A percentile compares a stretch with the other conserved stretches of the same genome.
phyloP scores from a whole-genome alignment of 2,797 vertebrate species.

The Phoxinus dragarum region DNA sequence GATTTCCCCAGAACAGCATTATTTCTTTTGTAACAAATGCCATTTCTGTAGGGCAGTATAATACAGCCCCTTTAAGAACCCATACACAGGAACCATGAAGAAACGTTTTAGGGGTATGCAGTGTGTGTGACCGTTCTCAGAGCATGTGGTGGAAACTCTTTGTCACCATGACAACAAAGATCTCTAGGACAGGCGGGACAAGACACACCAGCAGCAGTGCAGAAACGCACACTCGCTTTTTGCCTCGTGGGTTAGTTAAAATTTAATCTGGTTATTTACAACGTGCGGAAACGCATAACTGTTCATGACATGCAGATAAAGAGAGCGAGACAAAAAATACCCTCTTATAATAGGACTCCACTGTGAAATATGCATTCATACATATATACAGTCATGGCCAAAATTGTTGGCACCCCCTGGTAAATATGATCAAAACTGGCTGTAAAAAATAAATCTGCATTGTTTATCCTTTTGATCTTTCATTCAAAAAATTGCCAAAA shows the following conservation, averaged over 20 bases:
- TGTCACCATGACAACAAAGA: slow-evolving; percentile 53
- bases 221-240: slow-evolving; percentile 25
- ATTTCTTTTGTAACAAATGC: neutral
- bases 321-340: slow-evolving; percentile 1
- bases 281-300: slow-evolving; percentile 25
- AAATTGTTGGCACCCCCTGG: too few species aligned
- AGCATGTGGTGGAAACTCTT: slow-evolving; percentile 43
- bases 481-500: too few species aligned
- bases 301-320: slow-evolving; percentile 19
- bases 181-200: slow-evolving; percentile 34
- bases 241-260: slow-evolving; percentile 49
- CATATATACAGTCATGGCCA: too few species aligned
- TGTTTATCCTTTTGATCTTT: too few species aligned
- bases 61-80: neutral
- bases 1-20: neutral
- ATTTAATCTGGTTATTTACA: slow-evolving; percentile 52
- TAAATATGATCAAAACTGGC: too few species aligned
- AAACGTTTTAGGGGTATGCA: neutral
- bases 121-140: slow-evolving; percentile 1
- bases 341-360: neutral
- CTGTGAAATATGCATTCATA: neutral
- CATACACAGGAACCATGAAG: neutral
- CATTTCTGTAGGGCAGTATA: neutral
- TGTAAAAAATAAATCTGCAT: too few species aligned
- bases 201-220: slow-evolving; percentile 20